A percentile compares a stretch with the other conserved stretches of the same genome.
These are phyloP conservation scores for Tortricodes alternella DNA, from an alignment of 2,888 invertebrate species.

Conservation along the genomic window DNA sequence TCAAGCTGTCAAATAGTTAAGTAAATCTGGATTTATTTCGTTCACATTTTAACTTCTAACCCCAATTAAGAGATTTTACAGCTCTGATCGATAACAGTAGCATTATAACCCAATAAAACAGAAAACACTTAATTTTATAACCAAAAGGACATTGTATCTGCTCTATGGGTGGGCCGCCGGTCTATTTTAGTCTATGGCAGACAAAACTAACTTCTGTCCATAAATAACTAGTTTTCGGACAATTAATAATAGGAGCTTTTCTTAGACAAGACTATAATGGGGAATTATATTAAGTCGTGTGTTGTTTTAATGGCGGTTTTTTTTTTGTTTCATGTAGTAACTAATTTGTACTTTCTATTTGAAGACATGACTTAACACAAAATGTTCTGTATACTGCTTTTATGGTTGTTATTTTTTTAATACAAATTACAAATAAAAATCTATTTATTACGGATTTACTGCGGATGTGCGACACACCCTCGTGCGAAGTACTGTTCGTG, in stretches of 20 bases:
- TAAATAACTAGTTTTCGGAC: conserved; percentile 77
- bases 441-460: too few relatives aligned
- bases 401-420: neutral
- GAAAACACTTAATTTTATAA: conserved; percentile 63
- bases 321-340: neutral
- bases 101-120: conserved; percentile 53
- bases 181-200: conserved; percentile 64
- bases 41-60: conserved; percentile 31
- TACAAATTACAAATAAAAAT: too few relatives aligned
- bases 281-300: conserved; percentile 25
- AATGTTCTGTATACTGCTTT: neutral
- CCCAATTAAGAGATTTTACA: conserved; percentile 48
- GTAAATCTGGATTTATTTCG: conserved; percentile 2
- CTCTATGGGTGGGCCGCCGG: conserved; percentile 70
- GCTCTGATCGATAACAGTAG: conserved; percentile 54
- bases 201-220: conserved; percentile 65
- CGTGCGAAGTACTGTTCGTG: too few relatives aligned
- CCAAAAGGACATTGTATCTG: conserved; percentile 51
- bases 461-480: too few relatives aligned
- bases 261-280: conserved; percentile 54
- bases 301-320: conserved; percentile 16
- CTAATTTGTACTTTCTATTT: conserved; percentile 20
- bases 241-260: conserved; percentile 72
- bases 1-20: neutral
- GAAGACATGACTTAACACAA: neutral